Evolutionary conservation across 1,140 invertebrate species (phyloP), one percentile per base, ranked within the genome.

Genomic region (Drosophila kikkawai): DNA sequence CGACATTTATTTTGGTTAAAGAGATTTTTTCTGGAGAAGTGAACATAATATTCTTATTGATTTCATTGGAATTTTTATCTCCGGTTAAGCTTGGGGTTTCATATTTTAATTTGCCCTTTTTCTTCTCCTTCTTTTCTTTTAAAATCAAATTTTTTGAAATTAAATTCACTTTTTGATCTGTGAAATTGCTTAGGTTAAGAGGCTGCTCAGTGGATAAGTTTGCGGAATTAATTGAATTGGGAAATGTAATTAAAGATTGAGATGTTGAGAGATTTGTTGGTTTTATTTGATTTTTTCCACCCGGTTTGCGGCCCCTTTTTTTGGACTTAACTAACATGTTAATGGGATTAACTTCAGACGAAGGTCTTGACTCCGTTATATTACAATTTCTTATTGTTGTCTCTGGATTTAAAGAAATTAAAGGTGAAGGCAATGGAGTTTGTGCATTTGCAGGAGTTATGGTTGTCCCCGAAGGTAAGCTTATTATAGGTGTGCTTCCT

Each of bases 221-320:
- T 39, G 26, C n/a, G 15, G 56, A n/a, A 6, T 17, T n/a, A 13
- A 22, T 36, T 63, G 26, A 39, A 56, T 36, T 41, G 17, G 22
- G 37, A 0, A 47, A 44, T 37, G 56, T 5, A 17, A 34, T 69
- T 41, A 59, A 4, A 17, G 53, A 41, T 22, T 69, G 36, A 8
- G 67, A 22, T 79, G 7, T 39, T 44, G 48, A 7, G n/a, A 22
- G 13, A 32, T 37, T 39, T 3, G 29, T 15, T 32, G 37, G 15
- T 55, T 56, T 68, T 19, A 37, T 13, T 22, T 66, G 65, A 77
- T 91, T 91, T 60, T 92, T 92, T 1, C 82, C 81, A 1, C 87
- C 91, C 17, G 91, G 85, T 19, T 92, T 92, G 11, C 91, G 85
- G 12, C 91, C 91, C 3, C 91, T 76, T 57, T 92, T 92, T 29